Percentiles rank a stretch among this genome's conserved stretches.
phyloP scores from a whole-genome alignment of 2,797 vertebrate species.

The Danio tinwini region DNA sequence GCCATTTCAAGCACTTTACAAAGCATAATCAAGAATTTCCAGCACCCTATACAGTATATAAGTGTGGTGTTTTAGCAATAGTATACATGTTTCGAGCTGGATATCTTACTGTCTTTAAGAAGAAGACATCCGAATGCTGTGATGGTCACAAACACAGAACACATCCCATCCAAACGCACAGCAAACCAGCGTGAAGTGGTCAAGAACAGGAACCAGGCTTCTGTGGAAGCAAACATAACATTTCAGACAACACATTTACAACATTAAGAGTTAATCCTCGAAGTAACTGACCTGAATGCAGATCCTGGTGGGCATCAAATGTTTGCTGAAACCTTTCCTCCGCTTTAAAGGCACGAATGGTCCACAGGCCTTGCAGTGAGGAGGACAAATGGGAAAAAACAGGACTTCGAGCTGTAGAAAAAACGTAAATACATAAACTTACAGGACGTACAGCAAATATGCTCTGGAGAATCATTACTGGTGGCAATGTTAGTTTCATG shows the following conservation, averaged over 20 bases:
- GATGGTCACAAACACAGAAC: constrained; percentile 87
- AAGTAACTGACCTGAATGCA: constrained; percentile 87
- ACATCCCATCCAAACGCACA: constrained; percentile 92
- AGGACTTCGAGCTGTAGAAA: constrained; percentile 85
- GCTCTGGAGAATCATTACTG: not conserved
- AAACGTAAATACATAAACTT: constrained; percentile 1
- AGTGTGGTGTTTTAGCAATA: too few species aligned
- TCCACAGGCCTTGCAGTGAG: constrained; percentile 93
- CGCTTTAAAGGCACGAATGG: constrained; percentile 89
- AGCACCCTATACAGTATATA: not conserved
- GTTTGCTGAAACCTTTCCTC: constrained; percentile 88
- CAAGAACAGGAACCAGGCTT: constrained; percentile 95
- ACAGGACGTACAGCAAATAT: not conserved
- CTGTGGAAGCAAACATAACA: constrained; percentile 68
- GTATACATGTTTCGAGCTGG: not conserved
- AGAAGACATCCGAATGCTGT: constrained; percentile 87
- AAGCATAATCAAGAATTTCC: too few species aligned
- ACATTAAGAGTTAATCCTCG: not conserved
- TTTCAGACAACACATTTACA: not conserved
- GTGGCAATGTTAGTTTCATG: not conserved
- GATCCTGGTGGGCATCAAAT: constrained; percentile 92
- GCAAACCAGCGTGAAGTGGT: constrained; percentile 95
- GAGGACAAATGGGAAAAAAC: constrained; percentile 95
- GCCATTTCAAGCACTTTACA: too few species aligned
- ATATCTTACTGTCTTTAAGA: constrained; percentile 82